A percentile compares a stretch with the other conserved stretches of the same genome.
phyloP scores from a whole-genome alignment of 2,888 invertebrate species.

The Schizotus pectinicornis region DNA sequence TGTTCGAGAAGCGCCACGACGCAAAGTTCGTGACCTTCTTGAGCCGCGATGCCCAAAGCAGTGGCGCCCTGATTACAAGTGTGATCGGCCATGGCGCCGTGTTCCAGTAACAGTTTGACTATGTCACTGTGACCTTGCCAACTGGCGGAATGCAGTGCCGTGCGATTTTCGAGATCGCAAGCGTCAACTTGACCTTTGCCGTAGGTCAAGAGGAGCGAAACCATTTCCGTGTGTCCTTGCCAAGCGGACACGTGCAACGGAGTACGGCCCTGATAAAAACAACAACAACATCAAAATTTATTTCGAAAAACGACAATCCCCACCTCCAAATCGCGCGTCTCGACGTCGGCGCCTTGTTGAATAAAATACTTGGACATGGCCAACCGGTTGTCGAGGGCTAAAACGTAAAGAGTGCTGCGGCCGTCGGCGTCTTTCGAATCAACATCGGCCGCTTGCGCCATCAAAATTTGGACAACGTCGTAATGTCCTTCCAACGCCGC shows the following conservation, averaged over 20 bases:
- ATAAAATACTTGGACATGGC: constrained; percentile 84
- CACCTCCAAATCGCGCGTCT: constrained; percentile 86
- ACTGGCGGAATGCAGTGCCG: constrained; percentile 92
- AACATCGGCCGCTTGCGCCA: constrained; percentile 79
- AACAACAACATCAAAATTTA: constrained; percentile 1
- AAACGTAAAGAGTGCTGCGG: constrained; percentile 87
- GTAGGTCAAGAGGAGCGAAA: constrained; percentile 76
- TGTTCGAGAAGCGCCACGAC: constrained; percentile 83
- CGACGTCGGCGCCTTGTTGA: constrained; percentile 81
- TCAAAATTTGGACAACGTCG: constrained; percentile 74
- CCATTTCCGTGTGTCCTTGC: constrained; percentile 96
- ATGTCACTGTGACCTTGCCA: constrained; percentile 93
- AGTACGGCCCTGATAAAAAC: constrained; percentile 72
- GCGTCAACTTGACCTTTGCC: constrained; percentile 89
- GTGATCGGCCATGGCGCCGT: constrained; percentile 85
- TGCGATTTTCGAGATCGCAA: constrained; percentile 84
- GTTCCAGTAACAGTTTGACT: constrained; percentile 78
- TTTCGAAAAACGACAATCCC: constrained; percentile 5
- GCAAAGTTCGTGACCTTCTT: constrained; percentile 94
- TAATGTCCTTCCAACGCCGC: constrained; percentile 87
- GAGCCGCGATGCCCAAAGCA: constrained; percentile 92
- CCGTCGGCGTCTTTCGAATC: constrained; percentile 93
- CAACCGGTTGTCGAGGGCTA: constrained; percentile 85
- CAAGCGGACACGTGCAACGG: constrained; percentile 89
- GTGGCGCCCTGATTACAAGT: constrained; percentile 96